Conservation (phyloP, 2,888 invertebrate species). For the Pycnomerus fuliginosus region DNA sequence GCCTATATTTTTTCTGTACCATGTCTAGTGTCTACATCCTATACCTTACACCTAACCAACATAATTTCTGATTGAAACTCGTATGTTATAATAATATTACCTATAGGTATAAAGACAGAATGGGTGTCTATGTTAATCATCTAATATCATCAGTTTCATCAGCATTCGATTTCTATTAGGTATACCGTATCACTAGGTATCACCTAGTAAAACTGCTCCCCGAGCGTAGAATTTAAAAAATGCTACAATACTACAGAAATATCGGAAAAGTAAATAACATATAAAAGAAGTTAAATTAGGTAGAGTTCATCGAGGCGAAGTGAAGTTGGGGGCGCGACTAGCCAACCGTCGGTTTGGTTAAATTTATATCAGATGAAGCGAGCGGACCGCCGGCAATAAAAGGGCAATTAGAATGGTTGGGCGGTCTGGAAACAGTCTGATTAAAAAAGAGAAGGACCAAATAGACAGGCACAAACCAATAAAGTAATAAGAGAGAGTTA, state of each 20-base stretch:
- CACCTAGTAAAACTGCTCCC: no score
- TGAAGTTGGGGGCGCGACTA: constrained; percentile 33
- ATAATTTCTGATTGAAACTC: no score
- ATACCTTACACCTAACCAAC: no score
- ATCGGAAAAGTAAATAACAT: constrained; percentile 35
- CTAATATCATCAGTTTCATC: no score
- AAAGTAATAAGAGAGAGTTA: constrained; percentile 53
- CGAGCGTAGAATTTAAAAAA: no score
- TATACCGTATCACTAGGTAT: no score
- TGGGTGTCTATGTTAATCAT: no score
- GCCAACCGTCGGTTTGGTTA: constrained; percentile 49
- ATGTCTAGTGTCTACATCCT: no score
- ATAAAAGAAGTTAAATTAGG: constrained; percentile 43
- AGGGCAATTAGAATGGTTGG: constrained; percentile 53
- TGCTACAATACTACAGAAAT: constrained; percentile 29
- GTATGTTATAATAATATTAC: no score
- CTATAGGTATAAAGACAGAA: no score
- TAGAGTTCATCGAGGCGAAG: constrained; percentile 21
- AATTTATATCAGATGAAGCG: constrained; percentile 50
- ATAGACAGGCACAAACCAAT: constrained; percentile 53
- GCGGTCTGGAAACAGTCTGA: constrained; percentile 52
- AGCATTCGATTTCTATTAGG: no score
- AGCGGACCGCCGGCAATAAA: constrained; percentile 50
- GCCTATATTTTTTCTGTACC: no score
- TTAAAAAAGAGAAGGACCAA: constrained; percentile 53